A percentile compares a stretch with the other conserved stretches of the same genome.
Evolutionary conservation across 2,888 invertebrate species (phyloP).

Genomic region (Empis stercorea): DNA sequence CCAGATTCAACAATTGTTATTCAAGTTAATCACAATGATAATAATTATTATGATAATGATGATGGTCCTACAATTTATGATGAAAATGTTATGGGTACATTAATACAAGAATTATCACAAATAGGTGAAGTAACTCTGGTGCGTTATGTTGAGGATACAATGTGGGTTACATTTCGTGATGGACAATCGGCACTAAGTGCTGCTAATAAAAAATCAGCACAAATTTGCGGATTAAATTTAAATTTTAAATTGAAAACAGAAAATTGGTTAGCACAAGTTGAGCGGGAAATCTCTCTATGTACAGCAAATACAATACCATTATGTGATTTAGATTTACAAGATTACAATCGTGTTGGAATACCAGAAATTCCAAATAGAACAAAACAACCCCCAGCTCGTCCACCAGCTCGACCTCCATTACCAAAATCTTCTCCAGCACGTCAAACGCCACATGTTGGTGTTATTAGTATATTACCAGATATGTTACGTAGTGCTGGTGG

Average conservation of each 20-base stretch:
- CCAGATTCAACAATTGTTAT: conserved; percentile 90
- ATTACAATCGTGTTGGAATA: conserved; percentile 34
- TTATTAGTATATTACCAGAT: conserved; percentile 38
- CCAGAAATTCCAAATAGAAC: conserved; percentile 39
- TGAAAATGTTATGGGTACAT: conserved; percentile 63
- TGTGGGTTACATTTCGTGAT: conserved; percentile 87
- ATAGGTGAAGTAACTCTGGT: conserved; percentile 85
- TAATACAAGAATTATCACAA: conserved; percentile 68
- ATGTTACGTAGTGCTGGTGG: conserved; percentile 22
- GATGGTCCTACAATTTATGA: conserved; percentile 54
- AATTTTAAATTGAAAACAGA: conserved; percentile 66
- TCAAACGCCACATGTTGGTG: conserved; percentile 38
- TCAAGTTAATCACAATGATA: conserved; percentile 37
- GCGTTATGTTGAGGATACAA: conserved; percentile 74
- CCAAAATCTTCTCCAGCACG: conserved; percentile 40
- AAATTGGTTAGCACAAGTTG: conserved; percentile 71
- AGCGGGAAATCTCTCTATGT: conserved; percentile 72
- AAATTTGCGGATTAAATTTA: conserved; percentile 52
- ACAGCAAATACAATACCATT: conserved; percentile 74
- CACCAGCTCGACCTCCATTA: conserved; percentile 40
- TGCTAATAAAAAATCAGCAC: conserved; percentile 42
- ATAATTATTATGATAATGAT: conserved; percentile 38
- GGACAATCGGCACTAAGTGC: conserved; percentile 79
- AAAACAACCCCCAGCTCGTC: conserved; percentile 39
- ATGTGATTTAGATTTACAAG: conserved; percentile 36